These are phyloP conservation scores for Poeciliopsis infans DNA, from an alignment of 2,797 vertebrate species.

Conservation along the genomic window DNA sequence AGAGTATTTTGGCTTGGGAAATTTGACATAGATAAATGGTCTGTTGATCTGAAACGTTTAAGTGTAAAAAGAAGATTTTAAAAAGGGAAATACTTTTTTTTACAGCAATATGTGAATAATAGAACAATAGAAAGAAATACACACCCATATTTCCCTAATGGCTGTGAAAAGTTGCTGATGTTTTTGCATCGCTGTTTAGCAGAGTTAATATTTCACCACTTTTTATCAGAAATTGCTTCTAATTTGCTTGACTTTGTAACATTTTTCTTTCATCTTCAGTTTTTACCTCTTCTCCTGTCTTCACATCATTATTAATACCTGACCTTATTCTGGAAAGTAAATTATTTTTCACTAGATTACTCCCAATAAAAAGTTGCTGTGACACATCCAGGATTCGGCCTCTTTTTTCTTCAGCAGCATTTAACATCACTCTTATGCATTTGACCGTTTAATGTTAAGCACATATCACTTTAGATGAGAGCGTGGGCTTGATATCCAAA, in stretches of 20 bases:
- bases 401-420: neutral
- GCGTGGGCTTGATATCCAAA: slow-evolving; percentile 17
- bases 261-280: neutral
- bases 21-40: neutral
- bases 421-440: slow-evolving; percentile 24
- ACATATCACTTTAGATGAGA: slow-evolving; percentile 40
- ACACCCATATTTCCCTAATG: neutral
- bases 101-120: neutral
- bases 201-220: neutral
- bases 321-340: neutral
- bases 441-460: slow-evolving; percentile 21
- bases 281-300: neutral
- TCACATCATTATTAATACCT: neutral
- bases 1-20: neutral
- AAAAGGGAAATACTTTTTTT: neutral
- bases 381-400: neutral
- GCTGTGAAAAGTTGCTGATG: neutral
- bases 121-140: neutral
- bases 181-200: neutral
- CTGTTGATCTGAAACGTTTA: neutral
- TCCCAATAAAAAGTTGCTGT: neutral
- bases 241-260: neutral
- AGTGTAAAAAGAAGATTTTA: neutral
- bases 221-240: neutral
- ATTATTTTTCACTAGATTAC: neutral